Conservation (phyloP, 2,797 vertebrate genomes). For the Enteromius fasciolatus region DNA sequence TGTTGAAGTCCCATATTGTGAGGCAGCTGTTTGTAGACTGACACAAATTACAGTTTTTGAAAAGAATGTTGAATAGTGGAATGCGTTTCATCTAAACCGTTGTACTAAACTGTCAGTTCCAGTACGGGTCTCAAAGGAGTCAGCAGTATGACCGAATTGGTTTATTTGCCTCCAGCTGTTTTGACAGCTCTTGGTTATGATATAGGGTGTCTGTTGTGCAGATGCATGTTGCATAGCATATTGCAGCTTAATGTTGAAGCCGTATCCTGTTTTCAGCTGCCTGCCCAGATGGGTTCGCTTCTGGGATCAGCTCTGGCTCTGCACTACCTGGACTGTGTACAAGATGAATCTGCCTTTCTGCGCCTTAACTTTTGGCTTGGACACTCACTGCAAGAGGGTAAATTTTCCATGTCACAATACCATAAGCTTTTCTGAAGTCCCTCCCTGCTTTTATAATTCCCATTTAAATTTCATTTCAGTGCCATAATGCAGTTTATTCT, state of each 20-base stretch:
- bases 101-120: conserved; percentile 11
- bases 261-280: conserved; percentile 78
- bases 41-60: conserved; percentile 53
- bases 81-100: conserved; percentile 17
- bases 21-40: conserved; percentile 64
- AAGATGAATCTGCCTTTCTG: conserved; percentile 87
- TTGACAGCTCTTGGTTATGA: conserved; percentile 29
- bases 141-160: conserved; percentile 32
- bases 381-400: conserved; percentile 91
- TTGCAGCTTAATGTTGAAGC: conserved; percentile 2
- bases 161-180: conserved; percentile 24
- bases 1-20: conserved; percentile 61
- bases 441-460: not conserved
- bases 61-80: conserved; percentile 19
- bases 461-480: conserved; percentile 25
- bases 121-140: conserved; percentile 8
- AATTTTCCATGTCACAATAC: not conserved
- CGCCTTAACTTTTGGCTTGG: conserved; percentile 93
- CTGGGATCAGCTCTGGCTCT: conserved; percentile 85
- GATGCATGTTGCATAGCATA: conserved; percentile 4
- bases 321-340: conserved; percentile 89
- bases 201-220: conserved; percentile 5
- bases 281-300: conserved; percentile 93
- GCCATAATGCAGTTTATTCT: conserved; percentile 5
- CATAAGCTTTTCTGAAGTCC: not conserved